Evolutionary conservation across 2,113 vertebrate genomes (phyloP).

Genomic region (Chionomys nivalis): DNA sequence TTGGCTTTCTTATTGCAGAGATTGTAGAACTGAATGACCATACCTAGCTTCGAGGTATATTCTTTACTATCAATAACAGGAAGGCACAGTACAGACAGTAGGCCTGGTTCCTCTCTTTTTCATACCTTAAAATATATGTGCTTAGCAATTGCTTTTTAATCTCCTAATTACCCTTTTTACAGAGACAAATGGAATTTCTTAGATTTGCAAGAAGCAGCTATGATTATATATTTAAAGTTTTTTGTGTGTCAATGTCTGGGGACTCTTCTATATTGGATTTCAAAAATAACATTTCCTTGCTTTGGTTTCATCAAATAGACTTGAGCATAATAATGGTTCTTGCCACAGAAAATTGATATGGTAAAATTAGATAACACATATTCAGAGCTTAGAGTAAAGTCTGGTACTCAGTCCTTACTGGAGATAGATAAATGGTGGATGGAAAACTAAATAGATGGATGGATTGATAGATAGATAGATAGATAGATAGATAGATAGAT

Average conservation of each 20-base stretch:
- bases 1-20: not conserved
- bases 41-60: not conserved
- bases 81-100: too few species aligned
- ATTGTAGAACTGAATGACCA: not conserved
- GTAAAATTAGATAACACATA: not conserved
- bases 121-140: not conserved
- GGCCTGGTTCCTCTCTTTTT: accelerated
- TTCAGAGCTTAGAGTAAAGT: not conserved
- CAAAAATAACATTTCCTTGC: not conserved
- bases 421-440: not conserved
- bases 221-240: not conserved
- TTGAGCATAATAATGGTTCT: not conserved
- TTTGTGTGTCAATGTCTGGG: not conserved
- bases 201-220: not conserved
- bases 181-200: not conserved
- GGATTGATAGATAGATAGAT: not conserved
- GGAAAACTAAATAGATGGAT: not conserved
- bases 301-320: not conserved
- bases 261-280: not conserved
- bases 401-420: too few species aligned
- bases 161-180: not conserved
- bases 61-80: not conserved
- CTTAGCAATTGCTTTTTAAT: not conserved
- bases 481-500: not conserved
- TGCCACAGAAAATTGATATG: not conserved